Conservation (phyloP, 2,888 invertebrate species). For the Netelia fuscicornis region DNA sequence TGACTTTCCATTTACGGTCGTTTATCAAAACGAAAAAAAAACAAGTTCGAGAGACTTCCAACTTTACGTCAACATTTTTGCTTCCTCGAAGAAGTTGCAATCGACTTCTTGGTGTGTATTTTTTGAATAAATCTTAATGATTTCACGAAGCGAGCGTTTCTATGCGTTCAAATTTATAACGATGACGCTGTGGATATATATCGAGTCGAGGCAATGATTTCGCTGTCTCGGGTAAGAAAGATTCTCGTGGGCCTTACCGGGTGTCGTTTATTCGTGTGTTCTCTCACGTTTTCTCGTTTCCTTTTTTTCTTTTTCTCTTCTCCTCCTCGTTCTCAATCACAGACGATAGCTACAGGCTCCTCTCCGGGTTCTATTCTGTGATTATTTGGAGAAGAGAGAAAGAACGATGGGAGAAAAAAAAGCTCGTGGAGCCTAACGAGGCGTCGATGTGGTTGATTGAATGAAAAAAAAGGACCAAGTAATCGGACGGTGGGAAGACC, state of each 20-base stretch:
- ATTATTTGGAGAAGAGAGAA: conserved; percentile 9
- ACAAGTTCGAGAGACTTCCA: not conserved
- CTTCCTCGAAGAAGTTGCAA: not conserved
- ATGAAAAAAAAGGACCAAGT: conserved; percentile 19
- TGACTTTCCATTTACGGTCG: not conserved
- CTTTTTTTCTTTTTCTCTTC: conserved; percentile 1
- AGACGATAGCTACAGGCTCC: conserved; percentile 8
- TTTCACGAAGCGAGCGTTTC: not conserved
- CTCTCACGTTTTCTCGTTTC: conserved; percentile 26
- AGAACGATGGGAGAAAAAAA: not conserved
- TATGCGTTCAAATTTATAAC: conserved; percentile 45
- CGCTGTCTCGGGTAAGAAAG: conserved; percentile 15
- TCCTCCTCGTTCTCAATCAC: not conserved
- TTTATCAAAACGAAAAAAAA: not conserved
- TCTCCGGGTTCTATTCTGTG: conserved; percentile 8
- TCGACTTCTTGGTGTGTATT: not conserved
- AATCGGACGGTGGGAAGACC: conserved; percentile 43
- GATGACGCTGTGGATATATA: conserved; percentile 27
- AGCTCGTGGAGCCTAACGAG: conserved; percentile 46
- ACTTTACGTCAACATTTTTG: not conserved
- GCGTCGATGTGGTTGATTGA: conserved; percentile 48
- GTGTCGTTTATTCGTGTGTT: conserved; percentile 5
- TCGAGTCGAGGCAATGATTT: conserved; percentile 28
- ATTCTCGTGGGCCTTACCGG: not conserved
- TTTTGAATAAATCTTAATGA: not conserved